Evolutionary conservation across 2,888 invertebrate species (phyloP).

Genomic region (Lordiphosa fenestrarum): DNA sequence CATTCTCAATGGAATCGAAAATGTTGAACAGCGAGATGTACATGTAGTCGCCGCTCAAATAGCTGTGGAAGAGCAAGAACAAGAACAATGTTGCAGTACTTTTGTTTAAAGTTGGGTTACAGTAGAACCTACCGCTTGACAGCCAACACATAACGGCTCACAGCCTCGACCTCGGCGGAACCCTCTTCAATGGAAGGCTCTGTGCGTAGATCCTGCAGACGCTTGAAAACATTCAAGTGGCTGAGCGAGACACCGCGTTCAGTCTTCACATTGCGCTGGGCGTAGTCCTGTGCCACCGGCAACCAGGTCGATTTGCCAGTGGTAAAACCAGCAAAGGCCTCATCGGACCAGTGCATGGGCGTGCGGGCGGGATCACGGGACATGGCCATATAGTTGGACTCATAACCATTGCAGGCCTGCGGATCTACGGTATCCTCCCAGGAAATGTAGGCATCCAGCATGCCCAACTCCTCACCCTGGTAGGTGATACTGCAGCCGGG

Average conservation of each 20-base stretch:
- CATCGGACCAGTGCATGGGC: slow-evolving; percentile 84
- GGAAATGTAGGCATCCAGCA: slow-evolving; percentile 84
- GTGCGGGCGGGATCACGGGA: slow-evolving; percentile 84
- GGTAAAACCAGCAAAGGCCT: slow-evolving; percentile 77
- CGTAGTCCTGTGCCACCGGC: slow-evolving; percentile 82
- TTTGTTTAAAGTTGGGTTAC: background rate
- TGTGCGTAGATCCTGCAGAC: slow-evolving; percentile 81
- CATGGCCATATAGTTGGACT: slow-evolving; percentile 82
- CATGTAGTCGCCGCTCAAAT: slow-evolving; percentile 58
- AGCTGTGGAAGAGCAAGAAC: slow-evolving; percentile 30
- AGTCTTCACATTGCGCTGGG: slow-evolving; percentile 82
- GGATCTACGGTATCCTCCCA: slow-evolving; percentile 85
- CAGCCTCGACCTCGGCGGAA: slow-evolving; percentile 79
- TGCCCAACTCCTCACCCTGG: slow-evolving; percentile 91
- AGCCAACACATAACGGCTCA: slow-evolving; percentile 80
- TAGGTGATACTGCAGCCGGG: slow-evolving; percentile 93
- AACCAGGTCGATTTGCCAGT: slow-evolving; percentile 74
- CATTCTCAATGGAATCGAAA: slow-evolving; percentile 72
- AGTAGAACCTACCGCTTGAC: slow-evolving; percentile 69
- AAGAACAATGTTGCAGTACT: background rate
- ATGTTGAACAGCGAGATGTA: slow-evolving; percentile 81
- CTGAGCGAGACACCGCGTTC: slow-evolving; percentile 81
- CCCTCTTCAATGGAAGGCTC: slow-evolving; percentile 82
- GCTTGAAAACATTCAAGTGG: slow-evolving; percentile 84
- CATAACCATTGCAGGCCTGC: slow-evolving; percentile 84